Percentiles rank a stretch among this genome's conserved stretches.
Conservation (phyloP, 2,888 invertebrate species). For the Trimorus sp. region DNA sequence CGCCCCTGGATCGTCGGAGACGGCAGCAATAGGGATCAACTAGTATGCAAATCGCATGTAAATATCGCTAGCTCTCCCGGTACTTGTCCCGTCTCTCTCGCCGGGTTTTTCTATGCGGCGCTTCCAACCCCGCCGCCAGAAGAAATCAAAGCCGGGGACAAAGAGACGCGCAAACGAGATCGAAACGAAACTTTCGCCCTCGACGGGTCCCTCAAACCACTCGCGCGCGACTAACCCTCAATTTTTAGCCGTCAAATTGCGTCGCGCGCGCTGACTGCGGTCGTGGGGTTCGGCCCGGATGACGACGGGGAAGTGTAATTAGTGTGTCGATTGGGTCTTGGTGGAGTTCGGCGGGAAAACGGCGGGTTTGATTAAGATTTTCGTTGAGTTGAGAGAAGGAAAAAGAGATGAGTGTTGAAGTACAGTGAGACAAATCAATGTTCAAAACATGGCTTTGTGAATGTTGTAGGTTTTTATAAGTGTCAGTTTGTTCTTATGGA, state of each 20-base stretch:
- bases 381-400: no score
- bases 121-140: constrained; percentile 70
- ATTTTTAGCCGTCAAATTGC: constrained; percentile 31
- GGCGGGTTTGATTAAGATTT: no score
- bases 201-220: constrained; percentile 57
- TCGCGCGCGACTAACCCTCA: constrained; percentile 39
- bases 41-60: constrained; percentile 82
- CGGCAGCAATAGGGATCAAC: constrained; percentile 82
- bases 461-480: no score
- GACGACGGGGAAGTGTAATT: no score
- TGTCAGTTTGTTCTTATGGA: no score
- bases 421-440: no score
- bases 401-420: no score
- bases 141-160: constrained; percentile 80
- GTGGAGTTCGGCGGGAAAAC: no score
- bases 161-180: constrained; percentile 77
- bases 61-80: constrained; percentile 81
- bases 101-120: constrained; percentile 66
- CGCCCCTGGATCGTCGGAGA: constrained; percentile 80
- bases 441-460: no score
- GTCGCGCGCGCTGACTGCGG: constrained; percentile 16
- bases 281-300: neutral
- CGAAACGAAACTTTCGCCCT: constrained; percentile 75
- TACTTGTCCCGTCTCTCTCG: constrained; percentile 71
- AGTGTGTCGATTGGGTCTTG: no score